Conservation (phyloP, 2,888 invertebrate genomes). For the Platycnemis pennipes region DNA sequence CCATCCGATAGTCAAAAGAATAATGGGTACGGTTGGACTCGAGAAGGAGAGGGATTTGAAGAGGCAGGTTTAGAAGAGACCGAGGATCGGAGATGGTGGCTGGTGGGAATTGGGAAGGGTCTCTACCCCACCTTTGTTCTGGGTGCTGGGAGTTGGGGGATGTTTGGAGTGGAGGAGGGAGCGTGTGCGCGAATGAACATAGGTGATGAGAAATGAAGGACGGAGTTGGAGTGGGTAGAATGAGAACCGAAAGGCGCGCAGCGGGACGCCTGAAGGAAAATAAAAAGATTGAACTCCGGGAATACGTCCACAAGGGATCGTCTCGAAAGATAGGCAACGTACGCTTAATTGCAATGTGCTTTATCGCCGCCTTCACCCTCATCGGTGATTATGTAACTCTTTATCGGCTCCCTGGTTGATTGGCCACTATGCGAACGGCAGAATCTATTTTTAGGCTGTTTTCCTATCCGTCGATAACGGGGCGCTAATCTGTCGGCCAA, state of each 20-base stretch:
- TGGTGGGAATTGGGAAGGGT: background rate
- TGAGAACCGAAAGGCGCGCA: background rate
- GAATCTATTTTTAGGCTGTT: background rate
- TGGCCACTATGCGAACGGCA: background rate
- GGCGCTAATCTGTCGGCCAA: background rate
- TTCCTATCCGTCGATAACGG: background rate
- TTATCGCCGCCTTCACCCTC: background rate
- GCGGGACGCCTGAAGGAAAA: background rate
- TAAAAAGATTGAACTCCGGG: background rate
- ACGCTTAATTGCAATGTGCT: slow-evolving; percentile 1
- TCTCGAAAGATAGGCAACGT: background rate
- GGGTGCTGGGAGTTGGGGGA: background rate
- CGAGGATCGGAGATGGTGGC: background rate
- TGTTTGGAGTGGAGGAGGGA: background rate
- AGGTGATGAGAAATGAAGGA: background rate
- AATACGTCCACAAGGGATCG: background rate
- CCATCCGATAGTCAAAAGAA: background rate
- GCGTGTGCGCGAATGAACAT: background rate
- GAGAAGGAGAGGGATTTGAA: background rate
- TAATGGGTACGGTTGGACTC: background rate
- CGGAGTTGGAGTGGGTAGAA: too few species aligned
- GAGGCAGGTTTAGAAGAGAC: background rate
- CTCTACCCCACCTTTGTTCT: background rate
- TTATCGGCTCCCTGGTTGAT: background rate
- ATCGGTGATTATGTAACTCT: slow-evolving; percentile 2